phyloP scores from a whole-genome alignment of 2,113 vertebrate genomes.

The Cephalopholis sonnerati region DNA sequence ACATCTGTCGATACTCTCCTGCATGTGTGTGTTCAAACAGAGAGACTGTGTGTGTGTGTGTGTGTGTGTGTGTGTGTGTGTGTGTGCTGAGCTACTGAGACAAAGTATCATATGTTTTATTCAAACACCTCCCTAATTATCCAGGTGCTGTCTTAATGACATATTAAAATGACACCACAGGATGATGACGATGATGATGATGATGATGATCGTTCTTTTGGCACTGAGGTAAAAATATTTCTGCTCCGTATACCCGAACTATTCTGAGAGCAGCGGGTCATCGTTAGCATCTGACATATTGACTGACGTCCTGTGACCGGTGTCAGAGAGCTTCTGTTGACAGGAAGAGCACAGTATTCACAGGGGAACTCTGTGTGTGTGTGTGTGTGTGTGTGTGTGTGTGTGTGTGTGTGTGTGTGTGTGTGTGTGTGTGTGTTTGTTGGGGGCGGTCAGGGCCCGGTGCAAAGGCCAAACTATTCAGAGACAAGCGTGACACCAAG shows the following conservation, averaged over 20 bases:
- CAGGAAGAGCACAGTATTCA: not conserved
- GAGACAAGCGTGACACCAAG: not conserved
- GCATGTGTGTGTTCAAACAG: not conserved
- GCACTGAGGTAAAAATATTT: not conserved
- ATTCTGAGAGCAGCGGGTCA: conserved; percentile 24
- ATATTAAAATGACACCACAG: not conserved
- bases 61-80: not conserved
- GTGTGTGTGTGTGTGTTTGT: not conserved
- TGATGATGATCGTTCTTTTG: not conserved
- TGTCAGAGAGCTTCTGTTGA: conserved; percentile 26
- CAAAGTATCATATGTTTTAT: not conserved
- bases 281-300: conserved; percentile 41
- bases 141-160: not conserved
- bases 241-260: not conserved
- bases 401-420: conserved; percentile 14
- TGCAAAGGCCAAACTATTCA: conserved; percentile 24
- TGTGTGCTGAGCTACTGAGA: not conserved
- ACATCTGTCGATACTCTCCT: conserved; percentile 1
- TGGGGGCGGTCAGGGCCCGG: not conserved
- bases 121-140: not conserved
- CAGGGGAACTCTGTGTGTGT: conserved; percentile 10
- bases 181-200: not conserved
- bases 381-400: conserved; percentile 9
- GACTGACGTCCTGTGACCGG: conserved; percentile 34
- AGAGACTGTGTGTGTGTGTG: not conserved